A percentile compares a stretch with the other conserved stretches of the same genome.
Conservation (phyloP, 2,888 invertebrate species). For the Tetrapedia diversipes region DNA sequence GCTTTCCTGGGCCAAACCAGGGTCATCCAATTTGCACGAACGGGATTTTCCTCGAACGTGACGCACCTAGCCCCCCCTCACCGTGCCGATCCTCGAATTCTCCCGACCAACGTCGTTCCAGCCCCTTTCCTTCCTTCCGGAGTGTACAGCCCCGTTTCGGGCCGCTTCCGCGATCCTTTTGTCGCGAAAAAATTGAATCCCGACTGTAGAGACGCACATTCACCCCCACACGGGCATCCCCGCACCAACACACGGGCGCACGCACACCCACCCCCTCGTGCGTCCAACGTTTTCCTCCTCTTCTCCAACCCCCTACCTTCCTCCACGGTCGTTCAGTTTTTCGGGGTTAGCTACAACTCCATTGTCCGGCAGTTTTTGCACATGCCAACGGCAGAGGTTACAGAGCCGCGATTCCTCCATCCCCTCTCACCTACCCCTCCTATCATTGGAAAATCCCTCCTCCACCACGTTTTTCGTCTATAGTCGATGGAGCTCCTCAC, state of each 20-base stretch:
- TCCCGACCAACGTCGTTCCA: no score
- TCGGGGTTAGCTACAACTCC: slow-evolving; percentile 54
- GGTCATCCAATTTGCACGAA: slow-evolving; percentile 81
- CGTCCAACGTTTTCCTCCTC: slow-evolving; percentile 34
- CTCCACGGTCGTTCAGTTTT: slow-evolving; percentile 43
- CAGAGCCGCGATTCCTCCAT: slow-evolving; percentile 23
- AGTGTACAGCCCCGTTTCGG: slow-evolving; percentile 33
- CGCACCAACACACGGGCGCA: no score
- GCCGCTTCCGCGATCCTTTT: slow-evolving; percentile 65
- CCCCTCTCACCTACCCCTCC: neutral
- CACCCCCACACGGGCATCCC: slow-evolving; percentile 11
- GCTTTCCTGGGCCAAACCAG: slow-evolving; percentile 69
- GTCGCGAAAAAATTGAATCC: slow-evolving; percentile 69
- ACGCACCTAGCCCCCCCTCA: slow-evolving; percentile 44
- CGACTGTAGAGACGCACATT: slow-evolving; percentile 27
- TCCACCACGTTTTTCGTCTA: no score
- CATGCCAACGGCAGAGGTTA: slow-evolving; percentile 50
- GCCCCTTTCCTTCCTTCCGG: slow-evolving; percentile 43
- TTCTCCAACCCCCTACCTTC: slow-evolving; percentile 8
- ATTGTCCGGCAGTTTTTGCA: slow-evolving; percentile 56
- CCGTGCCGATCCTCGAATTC: slow-evolving; percentile 11
- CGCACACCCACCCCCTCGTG: neutral
- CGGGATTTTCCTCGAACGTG: slow-evolving; percentile 76
- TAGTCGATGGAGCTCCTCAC: no score
- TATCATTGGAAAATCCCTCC: no score